Evolutionary conservation across 2,797 vertebrate genomes (phyloP), one percentile per base, ranked within the genome.

Genomic region (Falco rusticolus): DNA sequence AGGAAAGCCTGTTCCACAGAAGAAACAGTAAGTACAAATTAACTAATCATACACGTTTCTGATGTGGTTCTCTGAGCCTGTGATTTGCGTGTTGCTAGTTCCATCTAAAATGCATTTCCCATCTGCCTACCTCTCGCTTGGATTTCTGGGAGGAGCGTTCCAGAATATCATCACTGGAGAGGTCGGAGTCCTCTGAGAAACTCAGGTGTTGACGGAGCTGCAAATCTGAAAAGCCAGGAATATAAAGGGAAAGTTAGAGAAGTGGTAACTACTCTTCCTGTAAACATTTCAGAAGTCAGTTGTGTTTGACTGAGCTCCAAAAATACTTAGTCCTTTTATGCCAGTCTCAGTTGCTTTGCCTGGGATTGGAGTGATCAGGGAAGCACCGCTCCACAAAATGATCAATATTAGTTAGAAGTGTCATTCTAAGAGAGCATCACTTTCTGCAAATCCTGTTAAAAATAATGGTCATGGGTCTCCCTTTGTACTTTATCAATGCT

Each of bases 111-210:
- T 11, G 13, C 20, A 39, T 21, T 80, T 75, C 39, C 12, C 24
- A 64, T 61, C 78, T 47, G 45, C 97, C 1, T 97, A 99, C 99
- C 98, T 99, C 99, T 96, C 98, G 98, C 96, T 98, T 99, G 65
- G 99, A 99, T 96, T 98, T 99, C 98, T 99, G 99, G 63, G 99
- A 99, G 47, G 99, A 99, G 50, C 98, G 98, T 81, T 99, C 99
- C 65, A 99, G 97, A 84, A 99, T 96, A 22, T 99, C 99, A 0
- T 99, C 99, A 15, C 99, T 99, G 93, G 99, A 99, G 87, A 99
- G 98, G 97, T 99, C 99, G 0, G 99, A 99, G 88, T 99, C 99
- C 93, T 99, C 99, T 0, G 99, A 99, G 97, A 99, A 99, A 95
- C 99, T 99, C 93, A 99, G 83, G 95, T 99, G 99, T 48, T 98